These are phyloP conservation scores for Magallana angulata DNA, from an alignment of 1,140 invertebrate genomes.

Conservation along the genomic window DNA sequence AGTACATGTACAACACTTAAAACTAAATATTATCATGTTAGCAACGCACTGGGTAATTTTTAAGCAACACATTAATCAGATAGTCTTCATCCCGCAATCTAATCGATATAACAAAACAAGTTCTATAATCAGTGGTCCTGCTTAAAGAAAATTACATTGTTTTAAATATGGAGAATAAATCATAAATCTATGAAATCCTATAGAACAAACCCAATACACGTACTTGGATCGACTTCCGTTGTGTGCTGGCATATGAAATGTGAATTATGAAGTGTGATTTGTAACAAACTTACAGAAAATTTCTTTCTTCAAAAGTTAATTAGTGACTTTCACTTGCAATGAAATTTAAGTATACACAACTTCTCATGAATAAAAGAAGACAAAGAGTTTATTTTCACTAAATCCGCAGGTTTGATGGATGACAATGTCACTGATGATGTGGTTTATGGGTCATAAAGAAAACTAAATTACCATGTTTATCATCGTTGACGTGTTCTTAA, in stretches of 20 bases:
- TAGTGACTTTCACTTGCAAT: slow-evolving; percentile 18
- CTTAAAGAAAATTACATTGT: not conserved
- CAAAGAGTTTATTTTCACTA: slow-evolving; percentile 23
- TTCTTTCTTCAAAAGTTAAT: slow-evolving; percentile 5
- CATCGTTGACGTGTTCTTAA: slow-evolving; percentile 1
- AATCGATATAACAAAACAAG: not conserved
- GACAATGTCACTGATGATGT: slow-evolving; percentile 18
- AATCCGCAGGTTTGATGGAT: slow-evolving; percentile 9
- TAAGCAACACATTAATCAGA: too few species aligned
- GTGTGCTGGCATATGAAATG: not conserved
- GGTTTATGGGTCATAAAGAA: slow-evolving; percentile 27
- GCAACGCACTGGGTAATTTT: too few species aligned
- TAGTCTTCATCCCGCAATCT: not conserved
- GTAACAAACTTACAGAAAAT: not conserved
- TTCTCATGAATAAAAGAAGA: slow-evolving; percentile 33
- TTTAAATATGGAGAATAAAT: not conserved
- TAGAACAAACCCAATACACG: not conserved
- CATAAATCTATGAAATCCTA: not conserved
- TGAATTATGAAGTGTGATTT: not conserved
- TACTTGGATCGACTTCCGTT: not conserved
- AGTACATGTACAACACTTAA: too few species aligned
- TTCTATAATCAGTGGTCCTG: not conserved
- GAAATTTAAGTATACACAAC: slow-evolving; percentile 26
- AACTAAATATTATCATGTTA: too few species aligned
- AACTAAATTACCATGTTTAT: slow-evolving; percentile 27